Percentiles rank a stretch among this genome's conserved stretches.
Evolutionary conservation across 2,113 vertebrate species (phyloP).

Genomic region (Cyprinodon brontotheroides): DNA sequence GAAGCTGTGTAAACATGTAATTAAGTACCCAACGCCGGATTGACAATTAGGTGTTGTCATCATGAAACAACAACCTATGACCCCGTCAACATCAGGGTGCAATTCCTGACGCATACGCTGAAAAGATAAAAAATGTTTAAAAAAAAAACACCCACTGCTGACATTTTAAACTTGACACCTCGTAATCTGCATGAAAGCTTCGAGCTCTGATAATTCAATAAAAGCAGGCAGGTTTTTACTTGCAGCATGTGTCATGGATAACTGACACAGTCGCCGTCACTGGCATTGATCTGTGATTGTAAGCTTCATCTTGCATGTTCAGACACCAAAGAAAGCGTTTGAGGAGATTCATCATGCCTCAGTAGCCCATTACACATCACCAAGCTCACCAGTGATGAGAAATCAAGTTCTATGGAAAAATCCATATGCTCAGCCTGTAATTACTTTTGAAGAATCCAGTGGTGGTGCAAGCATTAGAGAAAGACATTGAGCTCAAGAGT

Average conservation of each 20-base stretch:
- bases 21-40: constrained; percentile 27
- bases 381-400: constrained; percentile 64
- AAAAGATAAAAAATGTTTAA: not conserved
- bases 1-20: constrained; percentile 44
- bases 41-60: constrained; percentile 51
- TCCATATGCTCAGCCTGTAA: constrained; percentile 70
- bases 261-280: constrained; percentile 35
- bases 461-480: constrained; percentile 20
- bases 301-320: constrained; percentile 62
- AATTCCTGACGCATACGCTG: constrained; percentile 9
- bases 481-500: constrained; percentile 22
- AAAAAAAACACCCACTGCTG: not conserved
- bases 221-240: constrained; percentile 1
- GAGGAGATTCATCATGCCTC: constrained; percentile 69
- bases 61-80: constrained; percentile 40
- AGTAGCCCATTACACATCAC: constrained; percentile 68
- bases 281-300: constrained; percentile 70
- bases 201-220: constrained; percentile 25
- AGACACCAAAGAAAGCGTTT: constrained; percentile 54
- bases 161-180: constrained; percentile 18
- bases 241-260: constrained; percentile 34
- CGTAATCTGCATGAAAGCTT: constrained; percentile 21
- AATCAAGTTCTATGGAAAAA: constrained; percentile 70
- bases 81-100: constrained; percentile 41
- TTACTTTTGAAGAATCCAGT: constrained; percentile 64